A percentile compares a stretch with the other conserved stretches of the same genome.
Evolutionary conservation across 2,113 vertebrate species (phyloP).

Genomic region (Miniopterus natalensis): DNA sequence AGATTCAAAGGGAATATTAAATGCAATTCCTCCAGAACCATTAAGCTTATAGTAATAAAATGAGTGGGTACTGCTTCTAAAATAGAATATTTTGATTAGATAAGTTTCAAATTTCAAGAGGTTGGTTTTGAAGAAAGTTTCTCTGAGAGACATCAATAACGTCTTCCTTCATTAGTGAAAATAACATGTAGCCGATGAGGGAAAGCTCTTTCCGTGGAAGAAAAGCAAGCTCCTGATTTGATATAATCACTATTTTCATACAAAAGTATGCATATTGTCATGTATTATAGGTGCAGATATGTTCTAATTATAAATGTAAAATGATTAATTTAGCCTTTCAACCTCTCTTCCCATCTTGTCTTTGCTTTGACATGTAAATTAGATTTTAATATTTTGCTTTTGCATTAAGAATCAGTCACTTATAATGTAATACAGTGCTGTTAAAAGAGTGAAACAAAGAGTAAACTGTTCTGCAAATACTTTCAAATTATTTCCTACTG

Average conservation of each 20-base stretch:
- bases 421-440: conserved; percentile 28
- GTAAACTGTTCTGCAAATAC: not conserved
- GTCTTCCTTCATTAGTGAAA: conserved; percentile 50
- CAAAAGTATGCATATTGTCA: not conserved
- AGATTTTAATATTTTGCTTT: conserved; percentile 47
- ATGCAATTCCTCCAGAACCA: conserved; percentile 82
- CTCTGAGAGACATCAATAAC: conserved; percentile 54
- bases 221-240: not conserved
- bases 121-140: conserved; percentile 74
- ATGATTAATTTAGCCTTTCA: conserved; percentile 20
- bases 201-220: not conserved
- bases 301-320: conserved; percentile 37
- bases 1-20: conserved; percentile 87
- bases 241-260: conserved; percentile 1
- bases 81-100: conserved; percentile 75
- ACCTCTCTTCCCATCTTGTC: not conserved
- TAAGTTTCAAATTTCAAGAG: conserved; percentile 73
- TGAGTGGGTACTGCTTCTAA: conserved; percentile 67
- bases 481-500: not conserved
- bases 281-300: not conserved
- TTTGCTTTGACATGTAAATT: conserved; percentile 49
- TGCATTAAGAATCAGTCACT: conserved; percentile 16
- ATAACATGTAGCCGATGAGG: conserved; percentile 31
- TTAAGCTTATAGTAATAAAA: conserved; percentile 82
- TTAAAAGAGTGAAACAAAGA: conserved; percentile 42